A percentile compares a stretch with the other conserved stretches of the same genome.
These are phyloP conservation scores for Ardeotis arabs DNA, from an alignment of 2,113 vertebrate genomes.

Conservation along the genomic window DNA sequence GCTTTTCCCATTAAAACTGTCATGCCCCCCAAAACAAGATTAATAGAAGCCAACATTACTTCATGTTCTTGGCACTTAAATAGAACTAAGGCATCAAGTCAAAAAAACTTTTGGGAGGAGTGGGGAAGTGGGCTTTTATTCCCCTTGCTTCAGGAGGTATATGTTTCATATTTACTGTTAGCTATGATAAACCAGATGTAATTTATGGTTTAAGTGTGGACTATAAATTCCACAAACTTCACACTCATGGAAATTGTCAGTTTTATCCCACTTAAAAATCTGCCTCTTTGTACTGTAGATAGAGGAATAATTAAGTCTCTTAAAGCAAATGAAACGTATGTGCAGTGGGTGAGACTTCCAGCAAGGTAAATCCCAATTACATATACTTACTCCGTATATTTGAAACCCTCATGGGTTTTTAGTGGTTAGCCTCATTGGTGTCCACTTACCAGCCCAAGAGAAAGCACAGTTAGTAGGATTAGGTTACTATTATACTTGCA, in stretches of 20 bases:
- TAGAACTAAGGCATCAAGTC: constrained; percentile 64
- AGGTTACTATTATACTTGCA: constrained; percentile 14
- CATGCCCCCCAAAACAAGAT: constrained; percentile 73
- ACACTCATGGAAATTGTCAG: background rate
- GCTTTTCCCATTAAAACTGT: constrained; percentile 78
- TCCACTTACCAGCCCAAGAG: constrained; percentile 23
- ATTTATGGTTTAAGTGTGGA: constrained; percentile 30
- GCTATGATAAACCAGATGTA: constrained; percentile 42
- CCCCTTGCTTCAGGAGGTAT: background rate
- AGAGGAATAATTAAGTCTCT: constrained; percentile 21
- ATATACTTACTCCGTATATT: background rate
- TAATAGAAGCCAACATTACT: constrained; percentile 76
- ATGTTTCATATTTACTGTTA: constrained; percentile 46
- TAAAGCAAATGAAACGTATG: background rate
- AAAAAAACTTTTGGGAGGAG: constrained; percentile 60
- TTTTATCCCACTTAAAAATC: constrained; percentile 15
- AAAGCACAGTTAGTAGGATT: constrained; percentile 14
- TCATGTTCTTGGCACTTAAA: constrained; percentile 74
- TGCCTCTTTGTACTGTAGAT: background rate
- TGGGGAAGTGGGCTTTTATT: constrained; percentile 16
- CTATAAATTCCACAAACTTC: constrained; percentile 12
- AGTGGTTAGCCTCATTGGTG: constrained; percentile 37
- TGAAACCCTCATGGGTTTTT: constrained; percentile 2
- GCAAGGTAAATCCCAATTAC: constrained; percentile 42
- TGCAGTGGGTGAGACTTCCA: constrained; percentile 3